These are phyloP conservation scores for Pterocles burchelli DNA, from an alignment of 2,113 vertebrate species.

Conservation along the genomic window DNA sequence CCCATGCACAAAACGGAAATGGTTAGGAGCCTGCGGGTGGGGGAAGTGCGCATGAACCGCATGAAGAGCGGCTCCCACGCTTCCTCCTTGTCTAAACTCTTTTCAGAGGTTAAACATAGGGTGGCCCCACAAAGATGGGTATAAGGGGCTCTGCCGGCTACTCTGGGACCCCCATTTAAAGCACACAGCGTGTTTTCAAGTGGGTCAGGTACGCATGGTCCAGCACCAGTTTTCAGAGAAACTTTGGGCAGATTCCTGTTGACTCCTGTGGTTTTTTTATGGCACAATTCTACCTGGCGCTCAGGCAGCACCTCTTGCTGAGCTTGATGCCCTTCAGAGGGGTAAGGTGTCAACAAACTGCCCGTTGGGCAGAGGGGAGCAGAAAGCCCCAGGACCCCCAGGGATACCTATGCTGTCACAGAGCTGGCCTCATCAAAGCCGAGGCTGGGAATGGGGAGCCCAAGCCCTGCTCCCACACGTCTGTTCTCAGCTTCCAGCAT, in stretches of 20 bases:
- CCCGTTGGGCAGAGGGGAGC: neutral
- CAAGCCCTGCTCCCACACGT: neutral
- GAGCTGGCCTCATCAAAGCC: neutral
- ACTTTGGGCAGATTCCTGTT: neutral
- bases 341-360: neutral
- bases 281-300: neutral
- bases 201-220: fast-evolving
- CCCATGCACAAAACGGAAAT: fast-evolving
- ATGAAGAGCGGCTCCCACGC: neutral
- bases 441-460: neutral
- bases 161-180: neutral
- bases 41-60: fast-evolving
- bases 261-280: neutral
- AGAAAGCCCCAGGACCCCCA: neutral
- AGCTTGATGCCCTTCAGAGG: neutral
- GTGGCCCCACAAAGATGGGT: neutral
- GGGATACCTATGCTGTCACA: fast-evolving
- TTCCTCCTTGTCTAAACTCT: neutral
- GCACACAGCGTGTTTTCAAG: no score
- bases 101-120: fast-evolving
- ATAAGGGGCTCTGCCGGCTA: neutral
- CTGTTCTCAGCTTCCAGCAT: neutral
- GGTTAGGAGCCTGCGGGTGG: fast-evolving
- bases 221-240: neutral
- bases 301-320: neutral